These are phyloP conservation scores for Daubentonia madagascariensis DNA, from an alignment of 2,113 vertebrate genomes.

Conservation along the genomic window DNA sequence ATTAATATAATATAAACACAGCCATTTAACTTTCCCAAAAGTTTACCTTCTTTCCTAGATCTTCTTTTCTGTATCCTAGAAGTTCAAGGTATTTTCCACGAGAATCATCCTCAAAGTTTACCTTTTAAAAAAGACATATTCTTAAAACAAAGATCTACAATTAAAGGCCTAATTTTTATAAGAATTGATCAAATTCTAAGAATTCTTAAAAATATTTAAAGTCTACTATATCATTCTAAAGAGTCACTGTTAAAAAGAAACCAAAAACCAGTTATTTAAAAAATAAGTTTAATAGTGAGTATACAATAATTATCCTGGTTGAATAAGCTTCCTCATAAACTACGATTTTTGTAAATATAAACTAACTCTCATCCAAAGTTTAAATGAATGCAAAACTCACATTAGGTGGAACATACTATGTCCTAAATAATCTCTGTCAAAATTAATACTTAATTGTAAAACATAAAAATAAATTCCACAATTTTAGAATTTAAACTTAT, in stretches of 20 bases:
- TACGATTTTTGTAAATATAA: background rate
- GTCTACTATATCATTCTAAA: background rate
- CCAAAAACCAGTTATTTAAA: background rate
- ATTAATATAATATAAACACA: background rate
- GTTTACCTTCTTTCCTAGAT: conserved; percentile 92
- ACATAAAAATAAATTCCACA: background rate
- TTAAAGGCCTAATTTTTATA: conserved; percentile 28
- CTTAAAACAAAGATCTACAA: background rate
- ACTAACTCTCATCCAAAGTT: background rate
- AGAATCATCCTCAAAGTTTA: conserved; percentile 94
- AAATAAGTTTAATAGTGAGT: background rate
- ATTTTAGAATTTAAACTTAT: conserved; percentile 1
- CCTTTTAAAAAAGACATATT: conserved; percentile 81
- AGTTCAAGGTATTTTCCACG: conserved; percentile 94
- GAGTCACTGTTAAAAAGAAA: background rate
- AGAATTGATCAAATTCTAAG: conserved; percentile 8
- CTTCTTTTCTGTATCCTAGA: conserved; percentile 94
- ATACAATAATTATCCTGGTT: background rate
- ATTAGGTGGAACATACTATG: background rate
- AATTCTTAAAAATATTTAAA: conserved; percentile 30
- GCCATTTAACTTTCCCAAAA: background rate
- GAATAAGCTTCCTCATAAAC: background rate
- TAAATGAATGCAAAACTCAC: background rate
- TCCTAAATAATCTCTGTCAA: background rate
- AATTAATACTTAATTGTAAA: background rate